Base-by-base conservation (phyloP, 2,113 vertebrate species). In the Siniperca chuatsi region DNA sequence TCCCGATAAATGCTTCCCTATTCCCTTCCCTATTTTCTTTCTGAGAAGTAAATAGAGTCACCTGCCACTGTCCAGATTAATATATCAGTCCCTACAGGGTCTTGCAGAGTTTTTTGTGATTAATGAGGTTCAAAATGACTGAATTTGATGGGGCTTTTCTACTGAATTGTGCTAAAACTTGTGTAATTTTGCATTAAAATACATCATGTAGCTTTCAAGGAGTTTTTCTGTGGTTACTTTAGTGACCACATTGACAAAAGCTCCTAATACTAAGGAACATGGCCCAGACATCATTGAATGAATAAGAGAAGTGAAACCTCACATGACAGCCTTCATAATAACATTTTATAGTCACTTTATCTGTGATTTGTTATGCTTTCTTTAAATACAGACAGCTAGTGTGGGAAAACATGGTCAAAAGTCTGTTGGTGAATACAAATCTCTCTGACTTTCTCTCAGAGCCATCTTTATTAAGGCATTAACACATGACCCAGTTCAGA, bases 401-500 rank as follows among this genome's bases (percentile, higher is more conserved):
- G 29, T 6, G 1, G n/a, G 8, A 10, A 64, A 68, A 62, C 7
- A 1, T 25, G n/a, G 37, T 68, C 21, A 23, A 42, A 70, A 66
- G 23, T 50, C 70, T 46, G 7, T 2, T 25, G 52, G 52, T 9
- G 18, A 73, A 66, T 23, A 20, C 5, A 46, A 67, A 72, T 62
- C 64, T 75, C 44, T 76, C 58, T 2, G 9, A 18, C 44, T 82
- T 25, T 35, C 25, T 48, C 69, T 61, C 57, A 50, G 64, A 72
- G 78, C 54, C 75, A 62, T 81, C 61, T 71, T 79, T 74, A 88
- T 83, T 69, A 83, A 81, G 61, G 86, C 75, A 78, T 48, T 77
- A 85, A 87, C 75, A 84, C 87, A 86, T 87, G 92, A 87, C 92
- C 92, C 64, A 90, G 25, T 93, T 94, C 81, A 89, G 79, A 83